These are phyloP conservation scores for Standfussiana lucernea DNA, from an alignment of 2,888 invertebrate species.

Conservation along the genomic window DNA sequence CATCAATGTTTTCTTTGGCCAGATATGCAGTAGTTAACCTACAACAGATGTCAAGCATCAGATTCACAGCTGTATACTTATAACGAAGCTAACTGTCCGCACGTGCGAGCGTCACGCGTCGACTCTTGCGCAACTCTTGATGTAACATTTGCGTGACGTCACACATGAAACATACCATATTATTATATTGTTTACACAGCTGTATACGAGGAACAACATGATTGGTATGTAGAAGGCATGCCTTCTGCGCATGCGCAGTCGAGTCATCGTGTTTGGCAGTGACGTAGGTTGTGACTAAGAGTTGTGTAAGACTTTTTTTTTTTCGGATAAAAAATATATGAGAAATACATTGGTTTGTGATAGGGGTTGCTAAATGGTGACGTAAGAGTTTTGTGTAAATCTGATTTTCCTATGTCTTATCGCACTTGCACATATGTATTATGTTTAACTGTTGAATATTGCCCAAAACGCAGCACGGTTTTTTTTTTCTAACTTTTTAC, in stretches of 20 bases:
- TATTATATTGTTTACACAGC: constrained; percentile 18
- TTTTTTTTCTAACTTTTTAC: background rate
- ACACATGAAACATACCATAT: constrained; percentile 14
- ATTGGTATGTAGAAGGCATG: constrained; percentile 27
- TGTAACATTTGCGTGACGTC: constrained; percentile 36
- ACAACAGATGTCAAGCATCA: background rate
- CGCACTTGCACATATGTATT: background rate
- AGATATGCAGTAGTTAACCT: background rate
- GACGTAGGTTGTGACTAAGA: constrained; percentile 28
- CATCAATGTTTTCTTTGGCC: too few species aligned
- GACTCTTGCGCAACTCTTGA: constrained; percentile 46
- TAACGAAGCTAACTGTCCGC: constrained; percentile 22
- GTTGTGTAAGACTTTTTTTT: constrained; percentile 12
- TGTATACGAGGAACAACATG: constrained; percentile 14
- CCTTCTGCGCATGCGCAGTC: constrained; percentile 27
- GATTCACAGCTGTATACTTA: constrained; percentile 22
- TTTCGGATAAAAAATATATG: background rate
- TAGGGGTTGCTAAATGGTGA: background rate
- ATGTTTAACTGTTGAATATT: background rate
- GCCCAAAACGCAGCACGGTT: background rate
- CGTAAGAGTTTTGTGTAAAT: background rate
- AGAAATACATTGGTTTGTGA: background rate
- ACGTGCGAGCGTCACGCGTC: constrained; percentile 44
- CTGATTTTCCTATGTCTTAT: background rate
- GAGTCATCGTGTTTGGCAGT: constrained; percentile 14